Conservation (phyloP, 2,113 vertebrate genomes). For the Marcusenius ussheri region DNA sequence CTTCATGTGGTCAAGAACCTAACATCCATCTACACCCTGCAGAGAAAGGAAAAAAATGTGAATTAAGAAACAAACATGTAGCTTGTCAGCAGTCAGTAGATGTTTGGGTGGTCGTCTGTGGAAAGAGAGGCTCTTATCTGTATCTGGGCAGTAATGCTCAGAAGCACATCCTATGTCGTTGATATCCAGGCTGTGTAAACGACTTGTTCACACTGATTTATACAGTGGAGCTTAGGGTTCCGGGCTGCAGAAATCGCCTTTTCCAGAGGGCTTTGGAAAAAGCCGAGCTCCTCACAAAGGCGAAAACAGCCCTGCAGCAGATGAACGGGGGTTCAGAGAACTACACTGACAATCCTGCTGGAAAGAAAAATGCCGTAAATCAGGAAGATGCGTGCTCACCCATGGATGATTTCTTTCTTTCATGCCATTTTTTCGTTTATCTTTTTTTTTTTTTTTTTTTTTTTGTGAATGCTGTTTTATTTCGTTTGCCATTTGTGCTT, state of each 20-base stretch:
- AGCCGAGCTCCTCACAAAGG: slow-evolving; percentile 23
- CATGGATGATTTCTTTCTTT: not conserved
- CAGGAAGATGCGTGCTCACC: not conserved
- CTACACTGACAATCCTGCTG: not conserved
- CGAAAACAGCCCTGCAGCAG: not conserved
- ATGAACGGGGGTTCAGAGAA: slow-evolving; percentile 9
- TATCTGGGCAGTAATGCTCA: slow-evolving; percentile 7
- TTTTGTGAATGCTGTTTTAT: not conserved
- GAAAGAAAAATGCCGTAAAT: not conserved
- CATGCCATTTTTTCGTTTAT: not conserved
- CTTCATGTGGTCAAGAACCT: not conserved
- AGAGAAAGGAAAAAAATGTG: not conserved
- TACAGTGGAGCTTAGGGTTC: slow-evolving; percentile 10
- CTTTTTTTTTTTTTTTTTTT: not conserved
- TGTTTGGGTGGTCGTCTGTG: slow-evolving; percentile 13
- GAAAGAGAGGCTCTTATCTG: not conserved
- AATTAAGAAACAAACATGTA: not conserved
- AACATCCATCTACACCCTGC: not conserved
- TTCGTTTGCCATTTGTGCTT: not conserved
- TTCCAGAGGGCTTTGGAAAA: slow-evolving; percentile 23
- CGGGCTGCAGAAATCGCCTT: slow-evolving; percentile 35
- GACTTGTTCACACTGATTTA: slow-evolving; percentile 27
- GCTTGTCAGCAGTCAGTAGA: not conserved
- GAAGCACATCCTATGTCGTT: slow-evolving; percentile 17
- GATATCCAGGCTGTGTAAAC: slow-evolving; percentile 26